A percentile compares a stretch with the other conserved stretches of the same genome.
Conservation (phyloP, 2,888 invertebrate genomes). For the Pharmacophagus antenor region DNA sequence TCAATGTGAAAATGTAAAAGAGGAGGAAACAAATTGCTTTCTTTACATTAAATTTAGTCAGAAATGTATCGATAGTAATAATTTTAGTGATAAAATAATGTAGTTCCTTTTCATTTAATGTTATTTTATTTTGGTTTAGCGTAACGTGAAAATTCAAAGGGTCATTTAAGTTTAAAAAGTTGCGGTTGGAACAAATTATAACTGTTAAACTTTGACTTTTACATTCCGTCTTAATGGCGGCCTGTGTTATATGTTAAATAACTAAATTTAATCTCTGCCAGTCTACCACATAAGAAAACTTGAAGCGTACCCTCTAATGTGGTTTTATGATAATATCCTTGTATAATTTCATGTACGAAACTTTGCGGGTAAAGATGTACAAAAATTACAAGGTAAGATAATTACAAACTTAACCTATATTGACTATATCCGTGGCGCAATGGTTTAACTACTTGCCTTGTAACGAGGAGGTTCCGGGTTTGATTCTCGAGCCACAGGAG, state of each 20-base stretch:
- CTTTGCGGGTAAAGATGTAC: constrained; percentile 4
- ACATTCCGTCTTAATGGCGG: not conserved
- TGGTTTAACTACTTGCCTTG: too few species aligned
- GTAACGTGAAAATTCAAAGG: too few species aligned
- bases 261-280: not conserved
- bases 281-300: constrained; percentile 1
- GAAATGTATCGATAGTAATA: too few species aligned
- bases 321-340: constrained; percentile 23
- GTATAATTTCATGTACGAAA: constrained; percentile 7
- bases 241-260: not conserved
- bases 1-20: too few species aligned
- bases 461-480: too few species aligned
- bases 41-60: too few species aligned
- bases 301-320: constrained; percentile 9
- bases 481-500: too few species aligned
- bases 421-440: too few species aligned
- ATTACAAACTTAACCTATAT: too few species aligned
- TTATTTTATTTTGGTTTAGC: not conserved
- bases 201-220: not conserved
- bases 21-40: too few species aligned
- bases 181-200: not conserved
- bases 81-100: not conserved
- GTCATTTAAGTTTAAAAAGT: not conserved
- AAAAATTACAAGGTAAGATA: constrained; percentile 1
- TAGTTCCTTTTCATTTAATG: not conserved